Percentiles rank a stretch among this genome's conserved stretches.
These are phyloP conservation scores for Drosophila repleta DNA, from an alignment of 1,140 invertebrate genomes.

Conservation along the genomic window DNA sequence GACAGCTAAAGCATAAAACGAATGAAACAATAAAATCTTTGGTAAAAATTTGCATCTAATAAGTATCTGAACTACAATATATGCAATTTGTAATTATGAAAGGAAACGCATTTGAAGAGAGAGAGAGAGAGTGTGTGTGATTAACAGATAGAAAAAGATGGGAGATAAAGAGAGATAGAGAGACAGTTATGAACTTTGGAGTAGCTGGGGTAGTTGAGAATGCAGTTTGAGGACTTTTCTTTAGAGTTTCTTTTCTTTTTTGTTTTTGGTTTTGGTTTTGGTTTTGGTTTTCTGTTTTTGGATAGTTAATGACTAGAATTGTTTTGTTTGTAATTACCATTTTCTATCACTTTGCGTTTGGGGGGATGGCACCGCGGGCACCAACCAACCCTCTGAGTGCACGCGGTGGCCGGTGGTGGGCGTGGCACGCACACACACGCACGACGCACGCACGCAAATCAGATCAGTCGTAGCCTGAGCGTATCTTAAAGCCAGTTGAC, in stretches of 20 bases:
- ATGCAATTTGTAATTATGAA: conserved; percentile 43
- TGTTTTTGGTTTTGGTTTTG: conserved; percentile 9
- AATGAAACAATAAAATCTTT: conserved; percentile 31
- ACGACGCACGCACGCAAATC: conserved; percentile 58
- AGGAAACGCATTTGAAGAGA: conserved; percentile 39
- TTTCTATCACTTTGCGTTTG: conserved; percentile 82
- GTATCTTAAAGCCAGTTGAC: neutral
- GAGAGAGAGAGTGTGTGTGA: no score
- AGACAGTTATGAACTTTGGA: conserved; percentile 43
- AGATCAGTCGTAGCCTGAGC: conserved; percentile 32
- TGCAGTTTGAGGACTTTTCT: conserved; percentile 32
- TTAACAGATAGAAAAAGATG: conserved; percentile 18
- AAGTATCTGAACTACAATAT: conserved; percentile 49
- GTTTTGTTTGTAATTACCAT: conserved; percentile 82
- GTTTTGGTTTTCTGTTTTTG: conserved; percentile 17
- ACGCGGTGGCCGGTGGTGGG: conserved; percentile 69
- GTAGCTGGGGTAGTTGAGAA: conserved; percentile 6
- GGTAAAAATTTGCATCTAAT: conserved; percentile 43
- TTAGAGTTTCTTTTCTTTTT: conserved; percentile 23
- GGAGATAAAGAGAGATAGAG: conserved; percentile 22
- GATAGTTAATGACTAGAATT: conserved; percentile 65
- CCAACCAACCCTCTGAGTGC: conserved; percentile 55
- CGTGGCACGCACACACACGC: conserved; percentile 78
- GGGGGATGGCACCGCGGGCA: conserved; percentile 58
- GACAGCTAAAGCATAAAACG: conserved; percentile 18